These are phyloP conservation scores for Jaculus jaculus DNA, from an alignment of 2,113 vertebrate species.

Conservation along the genomic window DNA sequence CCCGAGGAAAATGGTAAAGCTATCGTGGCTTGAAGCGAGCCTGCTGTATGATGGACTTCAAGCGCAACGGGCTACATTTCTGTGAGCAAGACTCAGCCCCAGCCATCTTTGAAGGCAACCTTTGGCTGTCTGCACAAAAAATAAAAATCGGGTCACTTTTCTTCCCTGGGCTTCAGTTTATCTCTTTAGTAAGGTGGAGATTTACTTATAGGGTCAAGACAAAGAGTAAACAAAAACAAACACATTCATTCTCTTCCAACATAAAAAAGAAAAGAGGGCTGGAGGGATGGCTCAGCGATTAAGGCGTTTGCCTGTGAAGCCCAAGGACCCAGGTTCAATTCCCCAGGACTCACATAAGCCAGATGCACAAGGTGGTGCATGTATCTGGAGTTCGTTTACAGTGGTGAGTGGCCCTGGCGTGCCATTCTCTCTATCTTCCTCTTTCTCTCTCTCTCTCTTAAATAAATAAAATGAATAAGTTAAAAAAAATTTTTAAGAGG, in stretches of 20 bases:
- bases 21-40: background rate
- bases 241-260: background rate
- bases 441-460: too few relatives aligned
- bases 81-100: background rate
- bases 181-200: conserved; percentile 43
- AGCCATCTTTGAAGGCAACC: background rate
- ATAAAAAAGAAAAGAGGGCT: background rate
- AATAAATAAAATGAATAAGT: too few relatives aligned
- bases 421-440: too few relatives aligned
- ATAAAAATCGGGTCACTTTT: conserved; percentile 43
- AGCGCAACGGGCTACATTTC: background rate
- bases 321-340: too few relatives aligned
- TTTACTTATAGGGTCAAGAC: background rate
- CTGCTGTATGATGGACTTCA: background rate
- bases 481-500: too few relatives aligned
- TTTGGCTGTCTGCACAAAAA: background rate
- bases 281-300: too few relatives aligned
- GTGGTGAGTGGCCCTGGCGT: too few relatives aligned
- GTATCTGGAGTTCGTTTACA: too few relatives aligned
- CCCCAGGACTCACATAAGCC: too few relatives aligned
- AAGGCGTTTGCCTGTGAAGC: too few relatives aligned
- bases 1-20: background rate
- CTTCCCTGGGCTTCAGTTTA: background rate
- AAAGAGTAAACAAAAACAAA: conserved; percentile 31
- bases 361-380: too few relatives aligned